phyloP scores from a whole-genome alignment of 2,113 vertebrate genomes.

The Ophiodon elongatus region DNA sequence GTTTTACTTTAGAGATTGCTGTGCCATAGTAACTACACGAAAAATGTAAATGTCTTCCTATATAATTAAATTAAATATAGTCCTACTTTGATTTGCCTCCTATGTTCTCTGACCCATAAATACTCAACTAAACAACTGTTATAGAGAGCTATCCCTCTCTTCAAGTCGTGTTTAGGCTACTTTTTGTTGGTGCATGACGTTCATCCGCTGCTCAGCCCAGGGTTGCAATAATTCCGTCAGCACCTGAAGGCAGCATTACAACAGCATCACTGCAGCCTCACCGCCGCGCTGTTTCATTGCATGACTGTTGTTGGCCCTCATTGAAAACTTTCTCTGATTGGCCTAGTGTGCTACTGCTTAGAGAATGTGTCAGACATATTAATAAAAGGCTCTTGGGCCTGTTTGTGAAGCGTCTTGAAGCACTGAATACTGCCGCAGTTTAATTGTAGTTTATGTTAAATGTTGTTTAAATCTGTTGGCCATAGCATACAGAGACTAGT shows the following conservation, averaged over 20 bases:
- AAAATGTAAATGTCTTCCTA: background rate
- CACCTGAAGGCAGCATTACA: conserved; percentile 49
- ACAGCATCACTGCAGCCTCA: conserved; percentile 50
- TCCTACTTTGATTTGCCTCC: background rate
- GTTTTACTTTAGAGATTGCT: background rate
- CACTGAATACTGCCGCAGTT: background rate
- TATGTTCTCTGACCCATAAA: background rate
- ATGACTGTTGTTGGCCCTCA: conserved; percentile 45
- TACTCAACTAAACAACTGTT: background rate
- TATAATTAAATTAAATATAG: background rate
- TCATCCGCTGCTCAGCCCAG: no score
- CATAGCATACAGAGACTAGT: background rate
- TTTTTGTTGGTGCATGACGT: background rate
- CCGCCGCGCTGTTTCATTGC: conserved; percentile 65
- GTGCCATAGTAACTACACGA: background rate
- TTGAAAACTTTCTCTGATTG: conserved; percentile 73
- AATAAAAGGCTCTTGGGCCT: conserved; percentile 21
- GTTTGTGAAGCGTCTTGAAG: conserved; percentile 8
- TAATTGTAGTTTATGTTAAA: background rate
- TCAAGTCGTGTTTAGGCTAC: background rate
- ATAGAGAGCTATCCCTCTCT: fast-evolving
- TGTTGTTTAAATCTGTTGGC: background rate
- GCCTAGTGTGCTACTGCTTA: conserved; percentile 19
- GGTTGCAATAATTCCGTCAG: background rate
- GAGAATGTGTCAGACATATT: conserved; percentile 37